Base-by-base conservation (phyloP, 2,888 invertebrate species). In the Cabera pusaria region DNA sequence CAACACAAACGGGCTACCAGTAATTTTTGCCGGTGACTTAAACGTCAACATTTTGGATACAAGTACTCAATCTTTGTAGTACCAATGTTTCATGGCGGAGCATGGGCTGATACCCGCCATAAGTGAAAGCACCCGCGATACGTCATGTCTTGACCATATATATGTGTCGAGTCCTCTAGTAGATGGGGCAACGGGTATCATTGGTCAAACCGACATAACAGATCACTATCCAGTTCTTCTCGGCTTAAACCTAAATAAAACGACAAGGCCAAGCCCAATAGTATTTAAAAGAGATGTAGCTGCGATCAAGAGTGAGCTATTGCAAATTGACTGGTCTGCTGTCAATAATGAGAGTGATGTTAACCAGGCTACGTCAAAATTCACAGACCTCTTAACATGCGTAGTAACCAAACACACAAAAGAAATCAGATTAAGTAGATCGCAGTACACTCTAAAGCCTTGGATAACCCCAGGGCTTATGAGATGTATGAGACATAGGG, bases 1-100 rank as follows among this genome's bases (percentile, higher is more conserved):
- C 5, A 14, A 14, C 7, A n/a, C 5, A 2, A 14, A 24, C n/a
- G 7, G 12, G n/a, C 14, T 24, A 1, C 8, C 14, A 1, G 12
- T 14, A 7, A 5, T 24, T 4, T 1, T 12, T 24, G 24, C 14
- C 12, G 12, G 11, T n/a, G 22, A 22, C 3, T n/a, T 11, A 5
- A 22, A 22, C n/a, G 11, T 22, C 2, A 22, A 10, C n/a, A 22
- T 22, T 6, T 10, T 10, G 6, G 11, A 22, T 11, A 10, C 2
- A 1, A 11, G n/a, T n/a, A 1, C 22, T 10, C 10, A 22, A 6
- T n/a, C 6, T n/a, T 5, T 21, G 5, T 8, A 21, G 5, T 10
- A 11, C 6, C 22, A 22, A n/a, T 22, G 22, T 11, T 22, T 22
- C 11, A 22, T 22, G 22, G 22, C 22, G 10, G 22, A 22, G 9